Evolutionary conservation across 2,888 invertebrate species (phyloP).

Genomic region (Coelinius sp.): DNA sequence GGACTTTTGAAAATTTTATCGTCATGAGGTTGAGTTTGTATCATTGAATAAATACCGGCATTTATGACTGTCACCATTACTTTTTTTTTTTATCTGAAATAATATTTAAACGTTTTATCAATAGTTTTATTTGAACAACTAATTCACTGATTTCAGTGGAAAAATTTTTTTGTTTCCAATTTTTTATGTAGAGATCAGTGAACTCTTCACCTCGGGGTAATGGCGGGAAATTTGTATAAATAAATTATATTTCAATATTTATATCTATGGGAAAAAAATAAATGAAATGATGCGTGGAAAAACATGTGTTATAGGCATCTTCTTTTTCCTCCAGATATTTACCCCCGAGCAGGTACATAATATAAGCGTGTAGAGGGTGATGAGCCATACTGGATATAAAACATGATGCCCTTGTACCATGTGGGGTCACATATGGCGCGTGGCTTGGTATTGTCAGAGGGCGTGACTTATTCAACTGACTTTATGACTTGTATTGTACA

Average conservation of each 20-base stretch:
- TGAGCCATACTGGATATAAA: slow-evolving; percentile 8
- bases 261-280: neutral
- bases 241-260: no score
- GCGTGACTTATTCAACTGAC: slow-evolving; percentile 63
- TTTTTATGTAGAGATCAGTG: neutral
- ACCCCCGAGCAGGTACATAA: slow-evolving; percentile 13
- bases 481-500: slow-evolving; percentile 49
- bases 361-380: slow-evolving; percentile 19
- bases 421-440: slow-evolving; percentile 65
- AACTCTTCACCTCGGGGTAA: neutral
- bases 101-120: neutral
- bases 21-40: neutral
- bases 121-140: neutral
- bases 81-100: neutral
- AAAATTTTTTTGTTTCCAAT: neutral
- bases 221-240: no score
- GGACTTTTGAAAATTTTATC: neutral
- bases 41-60: neutral
- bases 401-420: slow-evolving; percentile 47
- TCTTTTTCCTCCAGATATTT: slow-evolving; percentile 5
- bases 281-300: neutral
- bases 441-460: slow-evolving; percentile 64
- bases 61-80: neutral
- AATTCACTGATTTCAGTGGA: neutral
- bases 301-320: slow-evolving; percentile 17